These are phyloP conservation scores for Sebastes hubbsi DNA, from an alignment of 2,797 vertebrate genomes.

Conservation along the genomic window DNA sequence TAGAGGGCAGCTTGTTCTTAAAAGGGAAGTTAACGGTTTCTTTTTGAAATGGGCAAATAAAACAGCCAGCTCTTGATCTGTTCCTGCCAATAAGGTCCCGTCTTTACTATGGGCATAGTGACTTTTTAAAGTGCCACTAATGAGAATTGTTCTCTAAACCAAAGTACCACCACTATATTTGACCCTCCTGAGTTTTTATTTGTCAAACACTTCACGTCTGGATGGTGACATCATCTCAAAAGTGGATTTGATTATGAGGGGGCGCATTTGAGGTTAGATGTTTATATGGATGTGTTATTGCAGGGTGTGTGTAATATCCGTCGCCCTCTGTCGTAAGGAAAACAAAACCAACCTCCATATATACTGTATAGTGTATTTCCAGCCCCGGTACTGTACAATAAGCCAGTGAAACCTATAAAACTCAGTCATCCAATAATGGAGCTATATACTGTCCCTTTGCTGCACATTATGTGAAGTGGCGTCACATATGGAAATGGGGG, in stretches of 20 bases:
- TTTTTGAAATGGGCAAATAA: constrained; percentile 42
- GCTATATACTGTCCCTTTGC: constrained; percentile 40
- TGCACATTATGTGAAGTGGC: constrained; percentile 49
- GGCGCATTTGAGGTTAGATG: constrained; percentile 55
- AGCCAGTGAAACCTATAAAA: constrained; percentile 44
- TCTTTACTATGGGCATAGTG: background rate
- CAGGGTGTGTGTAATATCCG: constrained; percentile 28
- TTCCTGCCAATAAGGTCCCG: constrained; percentile 7
- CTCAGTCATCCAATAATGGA: constrained; percentile 16
- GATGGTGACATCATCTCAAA: constrained; percentile 59
- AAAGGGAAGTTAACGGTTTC: constrained; percentile 34
- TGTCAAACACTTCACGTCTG: constrained; percentile 22
- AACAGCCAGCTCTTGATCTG: constrained; percentile 26
- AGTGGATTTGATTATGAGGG: constrained; percentile 51
- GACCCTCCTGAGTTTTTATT: constrained; percentile 1
- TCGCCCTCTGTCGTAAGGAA: constrained; percentile 40
- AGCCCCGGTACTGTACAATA: constrained; percentile 16
- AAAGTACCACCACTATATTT: background rate
- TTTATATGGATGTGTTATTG: constrained; percentile 45
- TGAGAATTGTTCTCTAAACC: background rate
- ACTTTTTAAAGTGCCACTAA: constrained; percentile 7
- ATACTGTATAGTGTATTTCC: constrained; percentile 23
- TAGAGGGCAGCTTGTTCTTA: constrained; percentile 66
- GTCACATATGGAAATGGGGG: constrained; percentile 55
- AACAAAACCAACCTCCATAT: constrained; percentile 41